Base-by-base conservation (phyloP, 2,797 vertebrate species). In the Lacerta viridis region DNA sequence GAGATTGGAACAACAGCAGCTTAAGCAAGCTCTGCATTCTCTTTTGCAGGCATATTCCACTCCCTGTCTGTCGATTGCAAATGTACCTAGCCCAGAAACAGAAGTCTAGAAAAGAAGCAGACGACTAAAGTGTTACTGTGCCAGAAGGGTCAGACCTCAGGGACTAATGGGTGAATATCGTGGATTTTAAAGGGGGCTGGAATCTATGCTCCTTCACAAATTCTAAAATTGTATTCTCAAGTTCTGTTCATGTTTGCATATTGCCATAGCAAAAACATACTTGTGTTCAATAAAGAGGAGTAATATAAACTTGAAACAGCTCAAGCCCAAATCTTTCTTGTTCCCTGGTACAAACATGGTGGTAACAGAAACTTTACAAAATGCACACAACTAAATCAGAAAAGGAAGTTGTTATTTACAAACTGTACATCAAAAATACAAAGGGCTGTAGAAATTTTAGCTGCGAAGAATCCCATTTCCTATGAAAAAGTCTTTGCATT, bases 381-480 rank as follows among this genome's bases (percentile, higher is more conserved):
- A 91, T 1, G 0, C 85, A 50, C 5, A 2, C 0, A 0, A 7
- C 71, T 91, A 5, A 86, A 88, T 87, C 88, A 9, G 2, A 0
- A 87, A 90, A 36, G 1, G 0, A 17, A 71, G 11, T 2, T 87
- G 15, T 91, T 94, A 91, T 94, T 93, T 90, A 92, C 92, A 93
- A 82, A 39, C 43, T 6, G 39, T 74, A 50, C 64, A 83, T n/a
- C 13, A 0, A 11, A n/a, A 8, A 1, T 46, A 15, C 89, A 46
- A 78, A 83, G 13, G 25, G 11, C 3, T 36, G 81, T 36, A n/a
- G 15, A 41, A 83, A 88, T 0, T 0, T 0, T 36, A 71, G 69
- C 43, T 13, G 27, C 29, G 23, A 2, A 15, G 68, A 6, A 64
- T 1, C 25, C 43, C 18, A 0, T 7, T 89, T 46, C 75, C 66